These are phyloP conservation scores for Helostoma temminkii DNA, from an alignment of 2,797 vertebrate genomes.

Conservation along the genomic window DNA sequence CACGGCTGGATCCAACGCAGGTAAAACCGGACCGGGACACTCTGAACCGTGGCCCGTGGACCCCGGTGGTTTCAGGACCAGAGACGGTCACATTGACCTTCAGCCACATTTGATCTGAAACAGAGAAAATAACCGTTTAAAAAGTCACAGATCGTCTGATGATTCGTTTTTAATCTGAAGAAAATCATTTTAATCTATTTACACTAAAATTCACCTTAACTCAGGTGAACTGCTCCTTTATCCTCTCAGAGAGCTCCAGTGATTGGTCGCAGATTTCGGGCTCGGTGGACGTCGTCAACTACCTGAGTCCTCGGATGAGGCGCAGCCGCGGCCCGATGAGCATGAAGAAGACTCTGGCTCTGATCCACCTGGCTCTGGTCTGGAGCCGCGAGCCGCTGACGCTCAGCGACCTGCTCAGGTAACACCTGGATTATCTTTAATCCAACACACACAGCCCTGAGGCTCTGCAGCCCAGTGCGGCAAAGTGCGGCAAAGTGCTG, in stretches of 20 bases:
- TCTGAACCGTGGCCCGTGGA: too few species aligned
- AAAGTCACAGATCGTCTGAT: too few species aligned
- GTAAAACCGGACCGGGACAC: conserved; percentile 6
- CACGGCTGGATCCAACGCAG: neutral
- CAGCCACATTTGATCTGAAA: too few species aligned
- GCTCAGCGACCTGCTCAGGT: conserved; percentile 92
- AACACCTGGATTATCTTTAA: conserved; percentile 45
- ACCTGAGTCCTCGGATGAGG: conserved; percentile 47
- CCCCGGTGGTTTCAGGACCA: too few species aligned
- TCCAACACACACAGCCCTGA: too few species aligned
- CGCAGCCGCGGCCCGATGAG: conserved; percentile 79
- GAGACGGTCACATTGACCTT: too few species aligned
- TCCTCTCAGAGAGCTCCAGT: conserved; percentile 34
- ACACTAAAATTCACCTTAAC: too few species aligned
- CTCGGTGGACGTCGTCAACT: conserved; percentile 79
- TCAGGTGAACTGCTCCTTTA: neutral
- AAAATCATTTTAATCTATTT: too few species aligned
- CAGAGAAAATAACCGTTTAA: too few species aligned
- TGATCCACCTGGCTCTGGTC: conserved; percentile 89
- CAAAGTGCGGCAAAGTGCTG: neutral
- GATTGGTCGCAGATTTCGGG: conserved; percentile 77
- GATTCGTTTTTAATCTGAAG: too few species aligned
- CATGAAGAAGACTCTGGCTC: conserved; percentile 89
- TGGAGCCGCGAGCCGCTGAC: conserved; percentile 91
- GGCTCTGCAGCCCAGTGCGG: too few species aligned